Percentiles rank a stretch among this genome's conserved stretches.
Conservation (phyloP, 2,797 vertebrate genomes). For the Chiropotes sagulatus region DNA sequence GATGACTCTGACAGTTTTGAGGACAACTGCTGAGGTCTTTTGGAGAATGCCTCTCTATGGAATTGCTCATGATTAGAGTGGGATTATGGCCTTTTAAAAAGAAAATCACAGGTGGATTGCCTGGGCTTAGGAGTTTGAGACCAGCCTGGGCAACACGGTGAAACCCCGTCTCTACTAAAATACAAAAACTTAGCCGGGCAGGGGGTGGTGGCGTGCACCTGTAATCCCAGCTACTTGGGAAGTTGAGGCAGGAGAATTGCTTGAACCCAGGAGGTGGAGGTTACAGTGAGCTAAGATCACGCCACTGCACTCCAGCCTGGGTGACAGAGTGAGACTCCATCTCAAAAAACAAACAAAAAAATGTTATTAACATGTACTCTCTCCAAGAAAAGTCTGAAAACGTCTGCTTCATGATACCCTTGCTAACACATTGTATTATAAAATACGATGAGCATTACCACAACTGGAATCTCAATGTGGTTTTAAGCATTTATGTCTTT, state of each 20-base stretch:
- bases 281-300: no score
- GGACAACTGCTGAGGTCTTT: neutral
- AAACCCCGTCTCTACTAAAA: no score
- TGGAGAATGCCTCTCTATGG: neutral
- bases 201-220: no score
- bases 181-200: no score
- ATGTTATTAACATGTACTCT: neutral
- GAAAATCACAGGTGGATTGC: neutral
- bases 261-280: no score
- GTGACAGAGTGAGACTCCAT: no score
- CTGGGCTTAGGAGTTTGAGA: no score
- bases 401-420: neutral
- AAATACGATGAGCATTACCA: neutral
- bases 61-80: neutral
- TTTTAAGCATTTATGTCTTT: neutral
- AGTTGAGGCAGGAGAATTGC: no score
- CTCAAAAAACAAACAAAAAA: neutral
- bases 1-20: neutral
- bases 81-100: neutral
- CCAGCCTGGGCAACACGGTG: no score
- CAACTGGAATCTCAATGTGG: neutral
- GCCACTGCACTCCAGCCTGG: no score
- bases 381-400: neutral
- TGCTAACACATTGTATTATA: neutral
- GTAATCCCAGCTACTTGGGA: no score